Evolutionary conservation across 1,140 invertebrate species (phyloP), one percentile per base, ranked within the genome.

Genomic region (Myzus persicae): DNA sequence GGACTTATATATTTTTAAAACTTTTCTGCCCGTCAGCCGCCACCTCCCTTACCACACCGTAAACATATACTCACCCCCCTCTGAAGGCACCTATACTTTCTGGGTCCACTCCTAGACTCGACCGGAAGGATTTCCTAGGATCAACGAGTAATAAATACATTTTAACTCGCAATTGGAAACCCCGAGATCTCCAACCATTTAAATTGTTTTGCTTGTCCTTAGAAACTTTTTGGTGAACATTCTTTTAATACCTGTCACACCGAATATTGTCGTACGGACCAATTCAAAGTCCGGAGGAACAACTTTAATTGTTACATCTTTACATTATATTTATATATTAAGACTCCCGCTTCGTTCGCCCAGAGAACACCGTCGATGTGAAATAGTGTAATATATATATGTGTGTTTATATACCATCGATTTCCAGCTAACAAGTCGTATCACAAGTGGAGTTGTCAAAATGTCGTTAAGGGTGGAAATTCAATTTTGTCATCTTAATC

Each of bases 1-100:
- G 54, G 31, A 44, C 90, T 59, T 59, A 76, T 90, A 90, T 90
- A 90, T 90, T 90, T 90, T 89, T 51, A 90, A 67, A 90, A 91
- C 38, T 59, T 91, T 91, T 76, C 36, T 42, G 5, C 36, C 38
- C 54, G 0, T 76, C 46, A 48, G 14, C 4, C 4, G 2, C 22
- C 36, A 11, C 38, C 26, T 40, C 38, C 20, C 36, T 20, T 26
- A 1, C 31, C 59, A 14, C 26, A 22, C 24, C 46, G 31, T 31
- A 31, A n/a, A 36, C 85, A 46, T 46, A 44, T 46, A 44, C 20
- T 87, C 5, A 14, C 40, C 5, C 5, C 1, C n/a, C 59, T 9
- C 11, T 3, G 1, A 20, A n/a, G 11, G 9, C n/a, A n/a, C 31
- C 24, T 18, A 36, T 76, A 31, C 22, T n/a, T 1, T n/a, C 59